A percentile compares a stretch with the other conserved stretches of the same genome.
phyloP scores from a whole-genome alignment of 2,113 vertebrate species.

The Tenebrosternarchus preto region DNA sequence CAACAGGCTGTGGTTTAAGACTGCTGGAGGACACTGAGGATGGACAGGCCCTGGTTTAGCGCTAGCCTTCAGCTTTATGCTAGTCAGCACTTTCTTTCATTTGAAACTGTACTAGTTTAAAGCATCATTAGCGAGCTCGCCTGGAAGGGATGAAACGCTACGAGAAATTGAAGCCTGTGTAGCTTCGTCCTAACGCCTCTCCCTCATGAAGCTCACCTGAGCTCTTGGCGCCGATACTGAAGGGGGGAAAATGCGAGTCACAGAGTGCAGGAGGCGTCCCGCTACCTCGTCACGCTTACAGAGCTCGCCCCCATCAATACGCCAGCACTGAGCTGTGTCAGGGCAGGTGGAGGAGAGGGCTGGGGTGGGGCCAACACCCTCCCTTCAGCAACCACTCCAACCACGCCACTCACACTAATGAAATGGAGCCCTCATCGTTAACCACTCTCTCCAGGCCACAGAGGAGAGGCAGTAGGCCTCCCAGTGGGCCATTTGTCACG shows the following conservation, averaged over 20 bases:
- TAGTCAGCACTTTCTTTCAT: no score
- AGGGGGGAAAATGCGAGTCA: constrained; percentile 21
- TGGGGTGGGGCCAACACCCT: constrained; percentile 10
- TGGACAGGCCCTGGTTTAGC: no score
- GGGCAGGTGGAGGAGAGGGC: constrained; percentile 12
- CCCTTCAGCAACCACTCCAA: constrained; percentile 30
- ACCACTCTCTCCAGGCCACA: constrained; percentile 38
- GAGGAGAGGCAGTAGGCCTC: constrained; percentile 16
- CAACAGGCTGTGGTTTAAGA: no score
- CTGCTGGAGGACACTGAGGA: no score
- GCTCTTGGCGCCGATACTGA: neutral
- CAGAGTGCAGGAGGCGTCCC: constrained; percentile 3
- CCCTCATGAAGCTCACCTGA: neutral
- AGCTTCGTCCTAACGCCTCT: no score
- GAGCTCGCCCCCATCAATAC: constrained; percentile 51
- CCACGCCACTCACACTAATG: constrained; percentile 53
- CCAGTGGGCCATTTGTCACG: neutral
- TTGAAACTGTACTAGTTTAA: no score
- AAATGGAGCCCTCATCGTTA: constrained; percentile 53
- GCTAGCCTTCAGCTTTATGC: no score
- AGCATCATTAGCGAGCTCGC: no score
- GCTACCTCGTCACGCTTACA: constrained; percentile 35
- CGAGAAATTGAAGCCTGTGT: no score
- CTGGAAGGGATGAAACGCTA: no score
- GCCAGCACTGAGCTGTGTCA: neutral